Base-by-base conservation (phyloP, 2,888 invertebrate genomes). In the Netelia inedita region DNA sequence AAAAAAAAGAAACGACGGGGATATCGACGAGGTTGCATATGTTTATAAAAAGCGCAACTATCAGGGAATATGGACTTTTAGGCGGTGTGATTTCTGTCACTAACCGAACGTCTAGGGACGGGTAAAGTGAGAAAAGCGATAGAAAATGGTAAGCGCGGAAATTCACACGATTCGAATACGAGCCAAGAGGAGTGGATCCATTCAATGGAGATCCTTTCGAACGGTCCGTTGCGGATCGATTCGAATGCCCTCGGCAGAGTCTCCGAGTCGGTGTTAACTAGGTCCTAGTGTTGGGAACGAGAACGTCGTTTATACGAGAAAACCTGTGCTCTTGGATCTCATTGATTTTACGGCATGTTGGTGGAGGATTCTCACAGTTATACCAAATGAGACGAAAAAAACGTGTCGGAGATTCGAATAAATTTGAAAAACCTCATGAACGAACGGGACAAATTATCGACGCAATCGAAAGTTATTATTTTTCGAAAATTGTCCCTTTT, bases 131-230 rank as follows among this genome's bases (percentile, higher is more conserved):
- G 55, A 21, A 10, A 19, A n/a, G n/a, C n/a, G 35, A 35, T 14
- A 55, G 55, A 28, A 65, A 6, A 65, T 65, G 41, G 14, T 14
- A 46, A 46, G 14, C 3, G 46, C 46, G 14, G 19, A 57, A 19
- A 6, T 21, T 21, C 21, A 19, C 19, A 19, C 19, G 16, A 57
- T 9, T 16, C 19, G 57, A 57, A 19, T 57, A 8, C 78, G 78
- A 69, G 78, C 78, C 69, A 79, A 50, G 71, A 21, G 35, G 53
- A 71, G 78, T 69, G 69, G 69, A 50, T 50, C 53, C 43, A 79
- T 61, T 79, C 61, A 71, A 79, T 53, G 46, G 69, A 50, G 61
- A 69, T 79, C 69, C 78, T 61, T 63, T 21, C n/a, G 19, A 68
- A 46, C 50, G 10, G 21, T 14, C 50, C 50, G 11, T 5, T 2